phyloP scores from a whole-genome alignment of 1,140 invertebrate species.

The Ceratosolen fusciceps region DNA sequence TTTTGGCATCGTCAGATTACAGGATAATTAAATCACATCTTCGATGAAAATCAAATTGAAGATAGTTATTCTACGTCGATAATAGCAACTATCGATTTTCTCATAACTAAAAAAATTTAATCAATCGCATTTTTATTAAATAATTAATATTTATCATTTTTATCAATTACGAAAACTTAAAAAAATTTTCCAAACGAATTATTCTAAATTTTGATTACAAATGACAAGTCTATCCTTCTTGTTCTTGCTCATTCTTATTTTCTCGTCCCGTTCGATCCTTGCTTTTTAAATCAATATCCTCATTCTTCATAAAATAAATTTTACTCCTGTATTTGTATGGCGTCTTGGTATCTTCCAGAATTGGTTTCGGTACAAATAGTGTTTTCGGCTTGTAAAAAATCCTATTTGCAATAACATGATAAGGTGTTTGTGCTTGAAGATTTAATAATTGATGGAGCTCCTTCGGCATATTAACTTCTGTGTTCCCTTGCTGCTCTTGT shows the following conservation, averaged over 20 bases:
- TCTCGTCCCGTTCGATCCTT: conserved; percentile 16
- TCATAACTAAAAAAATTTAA: not conserved
- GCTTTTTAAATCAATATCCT: not conserved
- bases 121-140: not conserved
- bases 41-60: not conserved
- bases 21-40: conserved; percentile 4
- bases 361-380: conserved; percentile 62
- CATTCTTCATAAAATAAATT: conserved; percentile 55
- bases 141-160: not conserved
- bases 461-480: conserved; percentile 58
- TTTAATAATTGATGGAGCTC: conserved; percentile 64
- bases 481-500: conserved; percentile 13
- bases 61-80: not conserved
- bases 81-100: not conserved
- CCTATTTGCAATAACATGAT: conserved; percentile 66
- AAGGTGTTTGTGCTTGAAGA: conserved; percentile 65
- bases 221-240: not conserved
- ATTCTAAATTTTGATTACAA: too few relatives aligned
- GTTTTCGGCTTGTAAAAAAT: conserved; percentile 63
- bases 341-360: conserved; percentile 57
- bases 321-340: conserved; percentile 61
- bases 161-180: not conserved
- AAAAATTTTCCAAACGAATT: too few relatives aligned
- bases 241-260: not conserved
- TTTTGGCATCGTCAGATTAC: conserved; percentile 38